phyloP scores from a whole-genome alignment of 2,797 vertebrate species.

The Lophura swinhoii region DNA sequence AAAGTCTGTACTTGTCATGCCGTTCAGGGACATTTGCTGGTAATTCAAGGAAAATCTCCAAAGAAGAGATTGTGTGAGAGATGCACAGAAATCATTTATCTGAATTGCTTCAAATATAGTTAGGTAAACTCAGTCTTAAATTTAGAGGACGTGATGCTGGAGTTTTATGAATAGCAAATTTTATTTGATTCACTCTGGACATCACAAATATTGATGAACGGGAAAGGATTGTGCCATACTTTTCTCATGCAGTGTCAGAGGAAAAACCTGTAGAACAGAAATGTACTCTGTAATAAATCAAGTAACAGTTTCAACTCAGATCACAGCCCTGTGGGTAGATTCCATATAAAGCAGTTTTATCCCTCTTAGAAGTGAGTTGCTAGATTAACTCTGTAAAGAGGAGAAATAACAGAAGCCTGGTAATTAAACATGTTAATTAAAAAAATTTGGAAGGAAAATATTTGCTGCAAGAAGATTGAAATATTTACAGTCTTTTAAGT shows the following conservation, averaged over 20 bases:
- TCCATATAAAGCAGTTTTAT: slow-evolving; percentile 38
- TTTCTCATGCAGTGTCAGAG: slow-evolving; percentile 18
- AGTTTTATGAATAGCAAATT: not conserved
- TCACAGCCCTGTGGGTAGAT: not conserved
- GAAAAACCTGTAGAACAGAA: slow-evolving; percentile 43
- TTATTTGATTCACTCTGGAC: slow-evolving; percentile 19
- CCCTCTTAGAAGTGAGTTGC: slow-evolving; percentile 12
- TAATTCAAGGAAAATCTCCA: not conserved
- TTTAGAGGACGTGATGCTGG: not conserved
- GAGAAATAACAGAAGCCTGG: slow-evolving; percentile 34
- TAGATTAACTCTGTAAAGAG: slow-evolving; percentile 33
- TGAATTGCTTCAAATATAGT: not conserved
- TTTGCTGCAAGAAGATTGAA: slow-evolving; percentile 54
- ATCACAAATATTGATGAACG: slow-evolving; percentile 34
- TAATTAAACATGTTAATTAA: slow-evolving; percentile 36
- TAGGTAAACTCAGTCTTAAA: not conserved
- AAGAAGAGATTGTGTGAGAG: not conserved
- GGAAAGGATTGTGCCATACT: slow-evolving; percentile 2
- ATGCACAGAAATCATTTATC: not conserved
- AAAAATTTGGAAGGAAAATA: slow-evolving; percentile 17
- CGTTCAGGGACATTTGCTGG: not conserved
- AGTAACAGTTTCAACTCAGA: slow-evolving; percentile 49
- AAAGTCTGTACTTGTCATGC: not conserved
- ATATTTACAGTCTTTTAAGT: slow-evolving; percentile 25
- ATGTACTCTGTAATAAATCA: not conserved